Evolutionary conservation across 2,797 vertebrate genomes (phyloP).

Genomic region (Lepidocolaptes lacrymiger): DNA sequence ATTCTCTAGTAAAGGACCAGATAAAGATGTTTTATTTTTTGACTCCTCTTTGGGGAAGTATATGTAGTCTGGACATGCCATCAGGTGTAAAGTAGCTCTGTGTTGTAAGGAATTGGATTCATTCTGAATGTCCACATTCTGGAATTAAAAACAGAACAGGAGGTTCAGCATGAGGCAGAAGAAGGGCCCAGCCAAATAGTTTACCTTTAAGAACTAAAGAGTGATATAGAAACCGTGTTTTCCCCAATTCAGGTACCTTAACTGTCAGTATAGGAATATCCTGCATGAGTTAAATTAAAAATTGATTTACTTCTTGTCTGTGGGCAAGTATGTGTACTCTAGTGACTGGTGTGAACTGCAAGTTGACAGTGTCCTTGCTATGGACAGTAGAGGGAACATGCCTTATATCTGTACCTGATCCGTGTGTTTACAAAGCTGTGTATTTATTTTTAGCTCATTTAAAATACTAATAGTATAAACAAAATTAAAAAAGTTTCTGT

Average conservation of each 20-base stretch:
- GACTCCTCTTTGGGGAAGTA: background rate
- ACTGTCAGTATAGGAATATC: background rate
- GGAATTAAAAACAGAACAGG: background rate
- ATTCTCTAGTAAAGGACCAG: background rate
- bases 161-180: background rate
- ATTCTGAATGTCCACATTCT: background rate
- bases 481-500: background rate
- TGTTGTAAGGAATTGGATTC: background rate
- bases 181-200: background rate
- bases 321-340: background rate
- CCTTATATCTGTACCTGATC: background rate
- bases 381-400: background rate
- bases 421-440: background rate
- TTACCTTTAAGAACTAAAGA: background rate
- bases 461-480: background rate
- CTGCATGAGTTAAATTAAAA: background rate
- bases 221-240: background rate
- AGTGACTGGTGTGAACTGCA: background rate
- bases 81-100: background rate
- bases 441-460: background rate
- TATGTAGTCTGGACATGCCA: background rate
- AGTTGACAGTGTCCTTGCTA: background rate
- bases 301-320: background rate
- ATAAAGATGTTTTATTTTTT: background rate
- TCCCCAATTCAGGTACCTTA: background rate